Evolutionary conservation across 2,797 vertebrate genomes (phyloP), one percentile per base, ranked within the genome.

Genomic region (Rhynchotus rufescens): DNA sequence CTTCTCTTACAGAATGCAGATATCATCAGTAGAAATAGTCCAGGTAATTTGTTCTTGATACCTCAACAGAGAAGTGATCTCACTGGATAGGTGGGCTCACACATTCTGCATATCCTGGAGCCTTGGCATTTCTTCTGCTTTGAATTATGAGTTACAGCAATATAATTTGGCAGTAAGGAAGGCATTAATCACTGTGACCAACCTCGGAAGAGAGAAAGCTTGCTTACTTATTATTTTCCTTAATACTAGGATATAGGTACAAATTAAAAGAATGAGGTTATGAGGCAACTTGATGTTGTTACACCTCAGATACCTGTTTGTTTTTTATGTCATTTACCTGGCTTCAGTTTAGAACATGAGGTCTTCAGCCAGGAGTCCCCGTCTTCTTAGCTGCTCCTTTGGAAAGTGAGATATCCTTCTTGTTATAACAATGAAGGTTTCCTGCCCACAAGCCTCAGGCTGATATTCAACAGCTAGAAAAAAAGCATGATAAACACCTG

Each of bases 21-120:
- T 34, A 44, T 26, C 9, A 42, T 36, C 3, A 1, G 30, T 4
- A 60, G 30, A 80, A 64, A 77, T 36, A 71, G 8, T 49, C 67
- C 30, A 54, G 36, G 23, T 21, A 34, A 56, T 56, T 56, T 56
- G 25, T 45, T 66, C 57, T 77, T 0, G 0, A 15, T 34, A 49
- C 54, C 5, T 65, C 6, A 49, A 7, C 0, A 1, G 11, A 56
- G 57, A 56, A 71, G 3, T 15, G 12, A 52, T 65, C 22, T 21
- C 34, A 32, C 15, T 12, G 15, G 8, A 10, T 2, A 34, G 42
- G 22, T 11, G 12, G 66, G 12, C 13, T 75, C 59, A 26, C 0
- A 4, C 25, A 34, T 59, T 75, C 15, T 64, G 15, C 34, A 8
- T 21, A 40, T 15, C 15, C 62, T 45, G 25, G 19, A 49, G 16